Evolutionary conservation across 2,113 vertebrate species (phyloP).

Genomic region (Protomyctophum bolini): DNA sequence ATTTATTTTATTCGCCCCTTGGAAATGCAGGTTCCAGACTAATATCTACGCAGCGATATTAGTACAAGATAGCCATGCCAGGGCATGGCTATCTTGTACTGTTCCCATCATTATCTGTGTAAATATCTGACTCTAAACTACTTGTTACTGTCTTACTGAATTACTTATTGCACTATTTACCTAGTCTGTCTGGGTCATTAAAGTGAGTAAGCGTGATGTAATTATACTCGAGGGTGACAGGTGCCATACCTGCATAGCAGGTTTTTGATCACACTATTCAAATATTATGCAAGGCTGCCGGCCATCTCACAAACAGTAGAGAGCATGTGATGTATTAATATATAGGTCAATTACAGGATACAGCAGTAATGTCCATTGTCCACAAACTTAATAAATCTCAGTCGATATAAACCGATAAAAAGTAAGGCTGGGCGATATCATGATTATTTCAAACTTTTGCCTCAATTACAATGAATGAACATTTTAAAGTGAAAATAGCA

Average conservation of each 20-base stretch:
- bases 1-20: too few species aligned
- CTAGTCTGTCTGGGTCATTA: constrained; percentile 1
- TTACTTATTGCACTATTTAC: not conserved
- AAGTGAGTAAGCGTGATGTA: constrained; percentile 2
- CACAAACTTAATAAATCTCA: not conserved
- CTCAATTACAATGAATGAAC: too few species aligned
- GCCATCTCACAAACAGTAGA: not conserved
- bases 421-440: too few species aligned
- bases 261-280: constrained; percentile 35
- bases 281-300: constrained; percentile 9
- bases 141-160: not conserved
- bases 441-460: too few species aligned
- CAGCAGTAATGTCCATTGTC: not conserved
- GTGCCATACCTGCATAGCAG: constrained; percentile 37
- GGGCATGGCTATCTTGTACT: too few species aligned
- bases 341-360: not conserved
- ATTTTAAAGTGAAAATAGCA: too few species aligned
- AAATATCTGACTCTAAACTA: not conserved
- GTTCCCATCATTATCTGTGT: too few species aligned
- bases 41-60: too few species aligned
- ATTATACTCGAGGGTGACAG: not conserved
- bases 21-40: too few species aligned
- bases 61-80: too few species aligned
- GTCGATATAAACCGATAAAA: not conserved
- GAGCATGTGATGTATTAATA: not conserved